Evolutionary conservation across 2,797 vertebrate genomes (phyloP).

Genomic region (Babyrousa celebensis): DNA sequence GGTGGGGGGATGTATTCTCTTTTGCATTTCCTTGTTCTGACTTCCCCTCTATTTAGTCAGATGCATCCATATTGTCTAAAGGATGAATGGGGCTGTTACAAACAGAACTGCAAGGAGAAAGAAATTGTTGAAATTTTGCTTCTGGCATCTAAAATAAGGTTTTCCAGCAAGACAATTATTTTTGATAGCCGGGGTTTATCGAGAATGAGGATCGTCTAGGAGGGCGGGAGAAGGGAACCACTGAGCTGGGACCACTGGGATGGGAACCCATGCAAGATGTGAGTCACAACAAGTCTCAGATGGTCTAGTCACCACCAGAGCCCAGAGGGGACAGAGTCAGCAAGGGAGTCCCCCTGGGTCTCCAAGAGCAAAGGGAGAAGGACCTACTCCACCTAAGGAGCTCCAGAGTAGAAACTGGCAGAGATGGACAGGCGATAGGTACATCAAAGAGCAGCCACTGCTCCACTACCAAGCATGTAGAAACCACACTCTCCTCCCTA

Average conservation of each 20-base stretch:
- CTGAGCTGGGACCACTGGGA: background rate
- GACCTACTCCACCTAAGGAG: background rate
- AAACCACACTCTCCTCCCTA: conserved; percentile 40
- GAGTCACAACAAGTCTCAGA: background rate
- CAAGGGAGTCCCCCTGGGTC: background rate
- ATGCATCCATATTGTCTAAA: background rate
- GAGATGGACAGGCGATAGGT: conserved; percentile 41
- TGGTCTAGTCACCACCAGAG: background rate
- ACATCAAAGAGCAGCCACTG: background rate
- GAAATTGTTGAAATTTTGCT: conserved; percentile 36
- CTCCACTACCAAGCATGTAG: conserved; percentile 76
- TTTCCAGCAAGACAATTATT: conserved; percentile 43
- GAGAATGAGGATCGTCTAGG: conserved; percentile 34
- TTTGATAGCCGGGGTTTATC: conserved; percentile 64
- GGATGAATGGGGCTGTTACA: background rate
- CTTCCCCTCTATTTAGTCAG: conserved; percentile 32
- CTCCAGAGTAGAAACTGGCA: conserved; percentile 75
- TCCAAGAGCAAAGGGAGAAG: background rate
- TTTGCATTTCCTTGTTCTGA: conserved; percentile 36
- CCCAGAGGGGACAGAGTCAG: background rate
- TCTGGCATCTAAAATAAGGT: conserved; percentile 47
- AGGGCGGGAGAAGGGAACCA: background rate
- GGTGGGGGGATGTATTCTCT: conserved; percentile 34
- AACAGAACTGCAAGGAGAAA: background rate
- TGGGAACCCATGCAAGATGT: too few species aligned